These are phyloP conservation scores for Stichopus chloronotus DNA, from an alignment of 35 echinoderm and acorn worm species.

Conservation along the genomic window DNA sequence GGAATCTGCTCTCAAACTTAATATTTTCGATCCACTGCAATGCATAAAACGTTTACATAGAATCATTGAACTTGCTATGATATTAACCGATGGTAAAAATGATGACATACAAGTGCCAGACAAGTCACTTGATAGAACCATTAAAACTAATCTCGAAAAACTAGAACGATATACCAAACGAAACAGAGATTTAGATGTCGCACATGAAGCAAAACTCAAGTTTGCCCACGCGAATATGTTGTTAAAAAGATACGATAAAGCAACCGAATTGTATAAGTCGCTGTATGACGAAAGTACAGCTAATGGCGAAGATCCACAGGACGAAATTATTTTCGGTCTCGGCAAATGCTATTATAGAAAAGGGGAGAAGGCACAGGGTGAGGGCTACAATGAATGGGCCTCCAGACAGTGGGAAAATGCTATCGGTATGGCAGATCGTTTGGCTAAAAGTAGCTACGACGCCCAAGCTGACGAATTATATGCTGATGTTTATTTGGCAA, in stretches of 20 bases:
- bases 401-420: not conserved
- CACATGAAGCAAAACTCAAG: not conserved
- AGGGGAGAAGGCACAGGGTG: not conserved
- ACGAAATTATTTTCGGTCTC: not conserved
- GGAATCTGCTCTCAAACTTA: not conserved
- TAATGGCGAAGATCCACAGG: not conserved
- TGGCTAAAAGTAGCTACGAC: not conserved
- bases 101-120: not conserved
- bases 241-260: not conserved
- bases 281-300: not conserved
- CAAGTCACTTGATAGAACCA: not conserved
- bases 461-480: not conserved
- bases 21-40: not conserved
- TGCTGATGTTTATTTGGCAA: constrained; percentile 3
- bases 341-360: not conserved
- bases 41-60: not conserved
- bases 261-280: not conserved
- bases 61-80: not conserved
- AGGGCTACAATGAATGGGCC: not conserved
- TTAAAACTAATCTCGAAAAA: not conserved
- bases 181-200: not conserved
- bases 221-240: not conserved
- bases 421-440: not conserved
- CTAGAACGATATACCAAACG: not conserved
- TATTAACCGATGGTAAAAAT: not conserved